These are phyloP conservation scores for Scolanthus callimorphus DNA, from an alignment of 92 coral and sea anemone species.

Conservation along the genomic window DNA sequence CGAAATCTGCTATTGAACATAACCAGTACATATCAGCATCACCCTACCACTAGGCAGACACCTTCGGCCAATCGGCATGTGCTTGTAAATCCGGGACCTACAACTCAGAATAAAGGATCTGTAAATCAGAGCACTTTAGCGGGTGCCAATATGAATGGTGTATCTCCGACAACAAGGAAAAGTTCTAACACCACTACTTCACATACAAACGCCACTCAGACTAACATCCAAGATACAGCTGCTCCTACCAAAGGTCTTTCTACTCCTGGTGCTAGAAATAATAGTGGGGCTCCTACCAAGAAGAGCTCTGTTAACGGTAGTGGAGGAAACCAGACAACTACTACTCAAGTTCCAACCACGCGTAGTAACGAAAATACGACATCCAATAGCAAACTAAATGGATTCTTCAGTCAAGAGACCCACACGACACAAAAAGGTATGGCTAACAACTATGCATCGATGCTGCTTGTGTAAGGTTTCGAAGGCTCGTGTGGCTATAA, in stretches of 20 bases:
- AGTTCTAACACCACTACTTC: too few species aligned
- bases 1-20: neutral
- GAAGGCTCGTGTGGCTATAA: too few species aligned
- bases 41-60: neutral
- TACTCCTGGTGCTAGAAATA: neutral
- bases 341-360: neutral
- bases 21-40: neutral
- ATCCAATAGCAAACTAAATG: conserved; percentile 35
- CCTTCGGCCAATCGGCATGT: neutral
- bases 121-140: too few species aligned
- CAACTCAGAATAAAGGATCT: too few species aligned
- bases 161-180: too few species aligned
- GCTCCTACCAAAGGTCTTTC: neutral
- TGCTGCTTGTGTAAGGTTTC: too few species aligned
- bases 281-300: neutral
- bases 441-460: too few species aligned
- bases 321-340: neutral
- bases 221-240: neutral
- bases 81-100: too few species aligned
- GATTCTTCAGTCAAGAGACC: conserved; percentile 56
- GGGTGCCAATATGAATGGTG: too few species aligned
- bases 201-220: too few species aligned
- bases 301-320: neutral
- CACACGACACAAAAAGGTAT: too few species aligned
- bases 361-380: neutral